Conservation (phyloP, 2,797 vertebrate genomes). For the Lindbergichthys nudifrons region DNA sequence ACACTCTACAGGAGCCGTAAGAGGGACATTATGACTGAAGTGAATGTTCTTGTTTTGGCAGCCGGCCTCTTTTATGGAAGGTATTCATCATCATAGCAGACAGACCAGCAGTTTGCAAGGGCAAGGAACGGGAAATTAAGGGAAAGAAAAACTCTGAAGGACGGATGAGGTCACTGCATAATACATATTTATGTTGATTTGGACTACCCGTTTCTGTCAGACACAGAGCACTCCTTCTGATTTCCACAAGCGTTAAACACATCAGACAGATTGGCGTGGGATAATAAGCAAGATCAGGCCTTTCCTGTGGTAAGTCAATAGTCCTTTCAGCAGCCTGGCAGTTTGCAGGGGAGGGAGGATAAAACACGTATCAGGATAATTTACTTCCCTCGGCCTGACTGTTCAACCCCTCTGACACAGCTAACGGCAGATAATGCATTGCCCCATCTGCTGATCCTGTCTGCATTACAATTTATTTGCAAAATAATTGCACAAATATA, state of each 20-base stretch:
- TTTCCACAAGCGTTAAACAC: slow-evolving; percentile 34
- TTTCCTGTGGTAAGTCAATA: slow-evolving; percentile 66
- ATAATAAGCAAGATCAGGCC: slow-evolving; percentile 63
- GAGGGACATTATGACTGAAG: slow-evolving; percentile 61
- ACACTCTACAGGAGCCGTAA: slow-evolving; percentile 50
- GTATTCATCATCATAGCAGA: slow-evolving; percentile 66
- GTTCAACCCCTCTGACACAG: slow-evolving; percentile 62
- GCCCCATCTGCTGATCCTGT: slow-evolving; percentile 68
- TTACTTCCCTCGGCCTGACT: slow-evolving; percentile 67
- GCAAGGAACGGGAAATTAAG: slow-evolving; percentile 47
- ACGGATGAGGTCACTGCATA: slow-evolving; percentile 36
- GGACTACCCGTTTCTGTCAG: slow-evolving; percentile 14
- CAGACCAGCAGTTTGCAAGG: slow-evolving; percentile 57
- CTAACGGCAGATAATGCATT: slow-evolving; percentile 68
- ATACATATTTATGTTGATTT: slow-evolving; percentile 50
- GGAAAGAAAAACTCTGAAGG: slow-evolving; percentile 52
- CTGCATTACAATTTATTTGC: slow-evolving; percentile 56
- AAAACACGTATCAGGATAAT: slow-evolving; percentile 73
- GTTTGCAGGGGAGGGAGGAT: slow-evolving; percentile 48
- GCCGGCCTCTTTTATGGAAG: slow-evolving; percentile 55
- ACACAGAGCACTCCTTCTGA: neutral
- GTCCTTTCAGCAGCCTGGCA: slow-evolving; percentile 62
- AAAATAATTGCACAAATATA: slow-evolving; percentile 59
- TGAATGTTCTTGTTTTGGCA: slow-evolving; percentile 68
- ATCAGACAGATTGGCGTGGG: slow-evolving; percentile 35